phyloP scores from a whole-genome alignment of 1,140 invertebrate genomes.

The Drosophila pandora region DNA sequence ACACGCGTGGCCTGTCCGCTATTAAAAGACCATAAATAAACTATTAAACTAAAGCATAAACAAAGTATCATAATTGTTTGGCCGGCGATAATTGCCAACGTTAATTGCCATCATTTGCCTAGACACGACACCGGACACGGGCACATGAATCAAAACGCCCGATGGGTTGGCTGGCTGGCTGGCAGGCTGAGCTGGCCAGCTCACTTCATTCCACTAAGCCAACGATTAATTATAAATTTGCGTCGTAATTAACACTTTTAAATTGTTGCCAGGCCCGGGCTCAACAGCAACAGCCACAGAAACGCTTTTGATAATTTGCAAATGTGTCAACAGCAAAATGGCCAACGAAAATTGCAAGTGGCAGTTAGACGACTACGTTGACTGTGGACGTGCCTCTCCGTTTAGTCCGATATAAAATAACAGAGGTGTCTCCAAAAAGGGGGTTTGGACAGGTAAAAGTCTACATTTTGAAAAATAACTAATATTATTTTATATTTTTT shows the following conservation, averaged over 20 bases:
- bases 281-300: conserved; percentile 3
- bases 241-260: conserved; percentile 81
- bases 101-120: conserved; percentile 76
- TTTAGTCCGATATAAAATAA: conserved; percentile 7
- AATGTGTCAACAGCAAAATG: conserved; percentile 80
- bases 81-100: conserved; percentile 66
- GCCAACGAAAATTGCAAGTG: conserved; percentile 79
- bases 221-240: conserved; percentile 81
- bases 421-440: neutral
- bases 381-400: conserved; percentile 32
- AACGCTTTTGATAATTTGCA: conserved; percentile 72
- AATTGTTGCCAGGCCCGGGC: conserved; percentile 53
- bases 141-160: conserved; percentile 64
- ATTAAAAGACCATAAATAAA: conserved; percentile 77
- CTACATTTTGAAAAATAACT: neutral
- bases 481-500: neutral
- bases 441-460: neutral
- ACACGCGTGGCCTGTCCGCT: conserved; percentile 18
- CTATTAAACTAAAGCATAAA: conserved; percentile 72
- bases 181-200: neutral
- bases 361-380: conserved; percentile 63
- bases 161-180: conserved; percentile 19
- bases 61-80: conserved; percentile 78
- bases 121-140: conserved; percentile 58
- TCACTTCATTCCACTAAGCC: conserved; percentile 21